Conservation (phyloP, 2,888 invertebrate species). For the Portevinia maculata region DNA sequence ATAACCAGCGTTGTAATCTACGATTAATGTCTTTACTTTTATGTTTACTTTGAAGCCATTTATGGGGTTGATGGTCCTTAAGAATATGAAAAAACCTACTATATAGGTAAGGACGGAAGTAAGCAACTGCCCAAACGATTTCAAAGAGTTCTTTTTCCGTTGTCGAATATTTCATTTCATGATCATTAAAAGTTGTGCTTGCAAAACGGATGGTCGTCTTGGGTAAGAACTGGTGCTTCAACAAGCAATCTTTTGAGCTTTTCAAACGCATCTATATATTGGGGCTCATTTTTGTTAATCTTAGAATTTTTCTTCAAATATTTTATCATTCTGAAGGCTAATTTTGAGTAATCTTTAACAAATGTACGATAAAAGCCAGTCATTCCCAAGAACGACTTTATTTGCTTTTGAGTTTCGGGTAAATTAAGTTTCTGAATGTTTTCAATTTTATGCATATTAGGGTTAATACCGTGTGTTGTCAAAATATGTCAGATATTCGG, state of each 20-base stretch:
- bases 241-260: too few species aligned
- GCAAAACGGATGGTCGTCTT: neutral
- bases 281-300: slow-evolving; percentile 37
- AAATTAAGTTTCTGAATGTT: slow-evolving; percentile 25
- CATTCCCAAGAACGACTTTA: slow-evolving; percentile 38
- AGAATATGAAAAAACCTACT: neutral
- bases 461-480: slow-evolving; percentile 51
- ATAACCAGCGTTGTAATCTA: neutral
- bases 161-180: neutral
- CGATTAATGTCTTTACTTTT: too few species aligned
- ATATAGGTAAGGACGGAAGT: slow-evolving; percentile 9
- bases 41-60: too few species aligned
- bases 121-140: slow-evolving; percentile 7
- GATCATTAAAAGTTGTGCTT: neutral
- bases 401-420: slow-evolving; percentile 19
- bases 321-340: slow-evolving; percentile 49
- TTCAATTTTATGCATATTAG: slow-evolving; percentile 57
- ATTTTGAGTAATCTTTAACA: slow-evolving; percentile 55
- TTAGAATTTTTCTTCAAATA: slow-evolving; percentile 51
- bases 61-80: neutral
- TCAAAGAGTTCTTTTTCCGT: slow-evolving; percentile 17
- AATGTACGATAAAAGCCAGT: slow-evolving; percentile 62
- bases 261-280: slow-evolving; percentile 58
- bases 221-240: neutral
- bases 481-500: too few species aligned